Evolutionary conservation across 2,797 vertebrate species (phyloP).

Genomic region (Apodemus agrarius): DNA sequence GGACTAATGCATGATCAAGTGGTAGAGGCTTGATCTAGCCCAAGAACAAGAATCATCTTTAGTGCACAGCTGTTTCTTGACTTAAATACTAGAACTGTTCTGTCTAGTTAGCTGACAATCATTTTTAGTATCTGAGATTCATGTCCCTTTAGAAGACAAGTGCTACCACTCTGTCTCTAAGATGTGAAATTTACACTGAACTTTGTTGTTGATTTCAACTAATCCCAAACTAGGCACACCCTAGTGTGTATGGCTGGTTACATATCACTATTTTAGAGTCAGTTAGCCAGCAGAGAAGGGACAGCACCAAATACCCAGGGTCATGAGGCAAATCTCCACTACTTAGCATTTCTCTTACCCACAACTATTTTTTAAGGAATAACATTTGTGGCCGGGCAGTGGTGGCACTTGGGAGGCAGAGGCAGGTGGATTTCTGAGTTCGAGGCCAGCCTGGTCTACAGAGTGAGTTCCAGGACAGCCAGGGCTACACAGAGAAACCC

Average conservation of each 20-base stretch:
- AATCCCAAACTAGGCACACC: conserved; percentile 43
- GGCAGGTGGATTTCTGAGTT: too few relatives aligned
- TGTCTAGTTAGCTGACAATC: conserved; percentile 21
- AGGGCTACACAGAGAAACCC: too few relatives aligned
- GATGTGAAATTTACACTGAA: conserved; percentile 16
- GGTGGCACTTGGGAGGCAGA: too few relatives aligned
- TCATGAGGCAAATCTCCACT: conserved; percentile 29
- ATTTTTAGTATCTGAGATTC: conserved; percentile 52
- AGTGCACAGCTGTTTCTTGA: conserved; percentile 19
- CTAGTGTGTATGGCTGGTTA: neutral
- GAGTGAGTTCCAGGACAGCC: too few relatives aligned
- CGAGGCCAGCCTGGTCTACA: too few relatives aligned
- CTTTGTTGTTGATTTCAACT: conserved; percentile 63
- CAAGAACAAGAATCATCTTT: conserved; percentile 56
- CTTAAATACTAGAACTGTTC: conserved; percentile 31
- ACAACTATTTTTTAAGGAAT: conserved; percentile 17
- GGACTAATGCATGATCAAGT: conserved; percentile 32
- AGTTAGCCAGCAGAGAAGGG: conserved; percentile 17
- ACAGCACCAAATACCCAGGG: neutral
- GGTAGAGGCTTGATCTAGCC: conserved; percentile 27
- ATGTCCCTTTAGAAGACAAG: conserved; percentile 51
- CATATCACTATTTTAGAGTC: conserved; percentile 26
- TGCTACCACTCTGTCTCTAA: conserved; percentile 22
- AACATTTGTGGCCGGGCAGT: neutral
- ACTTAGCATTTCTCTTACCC: neutral